Conservation (phyloP, 2,888 invertebrate genomes). For the Ganaspis brasiliensis region DNA sequence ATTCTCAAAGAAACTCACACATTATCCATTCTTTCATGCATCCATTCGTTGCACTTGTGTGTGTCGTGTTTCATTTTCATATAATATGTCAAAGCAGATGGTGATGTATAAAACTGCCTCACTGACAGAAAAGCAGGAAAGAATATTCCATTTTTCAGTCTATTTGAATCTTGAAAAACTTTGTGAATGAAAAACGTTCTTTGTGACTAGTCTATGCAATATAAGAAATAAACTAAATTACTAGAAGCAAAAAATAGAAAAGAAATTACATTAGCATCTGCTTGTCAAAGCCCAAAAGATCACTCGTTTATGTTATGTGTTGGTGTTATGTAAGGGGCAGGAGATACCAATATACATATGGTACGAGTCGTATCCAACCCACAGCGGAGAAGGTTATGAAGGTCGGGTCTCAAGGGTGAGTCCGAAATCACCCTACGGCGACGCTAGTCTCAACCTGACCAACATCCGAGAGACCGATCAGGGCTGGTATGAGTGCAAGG, state of each 20-base stretch:
- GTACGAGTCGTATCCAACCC: constrained; percentile 98
- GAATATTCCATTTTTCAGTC: no score
- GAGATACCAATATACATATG: constrained; percentile 98
- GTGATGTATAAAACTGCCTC: not conserved
- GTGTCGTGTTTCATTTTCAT: constrained; percentile 29
- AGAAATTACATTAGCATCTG: constrained; percentile 36
- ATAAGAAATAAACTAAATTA: not conserved
- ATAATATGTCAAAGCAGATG: constrained; percentile 31
- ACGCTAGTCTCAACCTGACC: constrained; percentile 97
- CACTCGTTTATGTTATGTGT: constrained; percentile 76
- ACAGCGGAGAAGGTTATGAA: constrained; percentile 97
- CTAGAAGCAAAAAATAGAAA: not conserved
- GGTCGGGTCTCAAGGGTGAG: constrained; percentile 94
- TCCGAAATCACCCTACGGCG: constrained; percentile 93
- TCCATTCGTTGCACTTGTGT: constrained; percentile 27
- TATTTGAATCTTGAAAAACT: no score
- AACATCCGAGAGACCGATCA: constrained; percentile 96
- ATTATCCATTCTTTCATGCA: constrained; percentile 27
- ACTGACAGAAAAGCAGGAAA: no score
- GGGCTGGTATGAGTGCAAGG: constrained; percentile 98
- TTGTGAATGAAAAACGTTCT: no score
- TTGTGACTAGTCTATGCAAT: not conserved
- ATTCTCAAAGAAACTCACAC: not conserved
- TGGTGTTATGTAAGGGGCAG: constrained; percentile 88
- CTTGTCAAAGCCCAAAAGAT: constrained; percentile 50